These are phyloP conservation scores for Chromis chromis DNA, from an alignment of 2,797 vertebrate species.

Conservation along the genomic window DNA sequence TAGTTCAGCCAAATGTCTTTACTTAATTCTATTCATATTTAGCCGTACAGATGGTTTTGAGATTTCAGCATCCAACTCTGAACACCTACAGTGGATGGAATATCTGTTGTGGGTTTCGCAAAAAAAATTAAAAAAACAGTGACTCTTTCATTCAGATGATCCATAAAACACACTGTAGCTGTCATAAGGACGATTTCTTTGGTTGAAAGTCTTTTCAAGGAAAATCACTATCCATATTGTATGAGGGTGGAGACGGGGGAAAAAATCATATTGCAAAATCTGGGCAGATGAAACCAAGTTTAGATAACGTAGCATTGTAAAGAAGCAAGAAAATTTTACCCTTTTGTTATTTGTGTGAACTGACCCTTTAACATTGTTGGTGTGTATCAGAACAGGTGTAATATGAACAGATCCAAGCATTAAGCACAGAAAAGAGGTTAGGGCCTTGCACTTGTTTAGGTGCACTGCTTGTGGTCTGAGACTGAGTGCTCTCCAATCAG, in stretches of 20 bases:
- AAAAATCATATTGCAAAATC: not conserved
- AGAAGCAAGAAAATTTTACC: not conserved
- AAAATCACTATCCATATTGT: too few relatives aligned
- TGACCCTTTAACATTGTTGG: not conserved
- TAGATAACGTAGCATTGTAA: not conserved
- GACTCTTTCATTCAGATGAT: constrained; percentile 1
- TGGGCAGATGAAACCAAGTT: not conserved
- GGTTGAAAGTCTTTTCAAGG: not conserved
- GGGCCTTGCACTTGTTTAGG: constrained; percentile 29
- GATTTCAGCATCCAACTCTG: too few relatives aligned
- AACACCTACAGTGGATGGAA: too few relatives aligned
- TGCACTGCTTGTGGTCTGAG: not conserved
- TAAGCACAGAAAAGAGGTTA: not conserved
- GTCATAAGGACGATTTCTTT: not conserved
- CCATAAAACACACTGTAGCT: not conserved
- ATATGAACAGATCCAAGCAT: not conserved
- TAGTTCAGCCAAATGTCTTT: not conserved
- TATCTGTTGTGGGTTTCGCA: too few relatives aligned
- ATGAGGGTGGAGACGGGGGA: too few relatives aligned
- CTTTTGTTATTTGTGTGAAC: not conserved
- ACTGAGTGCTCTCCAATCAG: constrained; percentile 18
- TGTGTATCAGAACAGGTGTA: not conserved
- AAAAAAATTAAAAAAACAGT: constrained; percentile 2
- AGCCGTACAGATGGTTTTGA: too few relatives aligned
- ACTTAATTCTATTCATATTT: too few relatives aligned